Evolutionary conservation across 2,797 vertebrate genomes (phyloP).

Genomic region (Crossoptilon crossoptilon): DNA sequence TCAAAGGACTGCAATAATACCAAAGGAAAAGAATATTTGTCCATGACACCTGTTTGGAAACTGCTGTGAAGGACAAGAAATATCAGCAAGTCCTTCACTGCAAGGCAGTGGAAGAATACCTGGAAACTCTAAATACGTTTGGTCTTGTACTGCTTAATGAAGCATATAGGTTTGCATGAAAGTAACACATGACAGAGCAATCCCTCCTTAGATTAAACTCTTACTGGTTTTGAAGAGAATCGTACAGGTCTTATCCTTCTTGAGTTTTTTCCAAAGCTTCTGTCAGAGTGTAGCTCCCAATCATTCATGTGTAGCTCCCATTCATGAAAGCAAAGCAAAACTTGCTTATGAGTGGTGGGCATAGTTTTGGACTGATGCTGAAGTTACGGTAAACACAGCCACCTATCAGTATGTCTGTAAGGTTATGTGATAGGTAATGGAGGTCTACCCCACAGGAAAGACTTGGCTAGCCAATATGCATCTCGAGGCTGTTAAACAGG

Average conservation of each 20-base stretch:
- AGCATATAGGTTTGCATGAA: background rate
- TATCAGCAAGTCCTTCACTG: background rate
- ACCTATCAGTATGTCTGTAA: background rate
- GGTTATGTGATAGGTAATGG: background rate
- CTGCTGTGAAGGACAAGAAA: background rate
- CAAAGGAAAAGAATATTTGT: background rate
- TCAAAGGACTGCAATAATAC: background rate
- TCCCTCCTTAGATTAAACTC: background rate
- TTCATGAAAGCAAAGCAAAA: background rate
- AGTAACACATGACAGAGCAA: background rate
- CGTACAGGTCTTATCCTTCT: background rate
- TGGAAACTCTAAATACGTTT: background rate
- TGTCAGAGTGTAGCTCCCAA: background rate
- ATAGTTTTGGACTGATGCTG: background rate
- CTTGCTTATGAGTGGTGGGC: background rate
- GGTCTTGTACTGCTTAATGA: background rate
- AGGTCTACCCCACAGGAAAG: background rate
- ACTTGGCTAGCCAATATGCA: background rate
- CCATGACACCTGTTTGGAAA: background rate
- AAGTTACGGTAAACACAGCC: background rate
- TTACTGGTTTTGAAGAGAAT: background rate
- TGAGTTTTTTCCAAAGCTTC: background rate
- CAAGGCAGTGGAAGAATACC: background rate
- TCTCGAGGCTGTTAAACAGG: background rate
- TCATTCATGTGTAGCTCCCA: rapidly evolving